Base-by-base conservation (phyloP, 2,888 invertebrate genomes). In the Drosophila helvetica region DNA sequence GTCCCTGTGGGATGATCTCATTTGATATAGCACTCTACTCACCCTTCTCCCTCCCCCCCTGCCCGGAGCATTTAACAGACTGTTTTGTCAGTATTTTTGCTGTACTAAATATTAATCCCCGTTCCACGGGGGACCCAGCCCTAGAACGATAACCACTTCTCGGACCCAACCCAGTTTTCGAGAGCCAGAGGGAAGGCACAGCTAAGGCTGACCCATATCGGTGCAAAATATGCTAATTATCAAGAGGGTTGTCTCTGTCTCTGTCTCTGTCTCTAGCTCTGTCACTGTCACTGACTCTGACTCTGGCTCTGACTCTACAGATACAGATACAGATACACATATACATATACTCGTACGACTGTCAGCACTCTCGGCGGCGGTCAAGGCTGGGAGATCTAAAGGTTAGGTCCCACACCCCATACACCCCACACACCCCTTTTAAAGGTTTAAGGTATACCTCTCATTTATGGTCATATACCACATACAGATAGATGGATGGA, bases 191-290 rank as follows among this genome's bases (percentile, higher is more conserved):
- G n/a, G n/a, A 19, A 59, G 52, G 46, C 68, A 75, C 52, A 56
- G 54, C 57, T 66, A 75, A 52, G 71, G 73, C 82, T 86, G 85
- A 88, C 85, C 85, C 85, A 86, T 88, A 88, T 88, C 85, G 81
- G 87, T 75, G 59, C 75, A 84, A 84, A 85, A 84, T 86, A 86
- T 86, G 85, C 80, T 86, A 86, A 86, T 86, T 86, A 88, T 74
- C 62, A 42, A 60, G 45, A 7, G 43, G 57, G 19, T 53, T 66
- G 58, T 55, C 38, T 17, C 54, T 45, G 42, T 17, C 47, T 52
- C 47, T 42, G n/a, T 19, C 22, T 22, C 22, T 22, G 22, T 22
- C 22, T 22, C 54, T 45, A 30, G 17, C 48, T 52, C 42, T 42
- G n/a, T n/a, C n/a, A n/a, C n/a, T n/a, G n/a, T n/a, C n/a, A n/a